Evolutionary conservation across 2,797 vertebrate genomes (phyloP).

Genomic region (Antrozous pallidus): DNA sequence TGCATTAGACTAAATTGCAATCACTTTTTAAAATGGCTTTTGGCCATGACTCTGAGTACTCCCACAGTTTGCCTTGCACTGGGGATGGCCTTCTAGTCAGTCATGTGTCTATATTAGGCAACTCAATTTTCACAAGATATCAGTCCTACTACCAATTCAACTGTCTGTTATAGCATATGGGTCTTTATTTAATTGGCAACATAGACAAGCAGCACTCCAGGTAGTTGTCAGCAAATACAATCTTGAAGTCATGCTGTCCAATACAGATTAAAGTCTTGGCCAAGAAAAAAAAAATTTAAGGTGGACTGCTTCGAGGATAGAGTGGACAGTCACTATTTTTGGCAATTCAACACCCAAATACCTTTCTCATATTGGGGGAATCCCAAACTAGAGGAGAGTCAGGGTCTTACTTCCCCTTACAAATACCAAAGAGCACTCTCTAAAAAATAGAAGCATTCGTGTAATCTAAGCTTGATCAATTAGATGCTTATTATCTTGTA

Average conservation of each 20-base stretch:
- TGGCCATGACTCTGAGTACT: conserved; percentile 40
- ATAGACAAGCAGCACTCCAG: conserved; percentile 70
- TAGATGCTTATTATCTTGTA: background rate
- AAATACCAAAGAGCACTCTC: conserved; percentile 6
- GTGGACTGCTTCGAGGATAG: conserved; percentile 24
- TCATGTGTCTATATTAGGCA: conserved; percentile 66
- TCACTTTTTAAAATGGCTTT: conserved; percentile 49
- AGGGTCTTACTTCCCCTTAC: background rate
- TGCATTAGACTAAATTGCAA: conserved; percentile 30
- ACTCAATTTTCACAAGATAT: conserved; percentile 72
- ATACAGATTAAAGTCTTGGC: conserved; percentile 69
- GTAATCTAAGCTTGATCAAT: background rate
- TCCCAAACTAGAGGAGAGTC: background rate
- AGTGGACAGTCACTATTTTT: conserved; percentile 66
- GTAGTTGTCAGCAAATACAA: conserved; percentile 75
- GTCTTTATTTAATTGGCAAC: conserved; percentile 72
- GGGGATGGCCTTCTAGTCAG: conserved; percentile 63
- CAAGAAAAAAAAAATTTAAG: conserved; percentile 70
- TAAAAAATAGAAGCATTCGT: background rate
- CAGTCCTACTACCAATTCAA: conserved; percentile 68
- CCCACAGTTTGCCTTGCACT: conserved; percentile 59
- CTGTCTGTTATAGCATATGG: conserved; percentile 73
- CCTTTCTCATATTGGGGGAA: conserved; percentile 16
- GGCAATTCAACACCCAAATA: conserved; percentile 13
- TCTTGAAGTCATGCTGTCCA: conserved; percentile 68